Conservation (phyloP, 2,113 vertebrate genomes). For the Etheostoma cragini region DNA sequence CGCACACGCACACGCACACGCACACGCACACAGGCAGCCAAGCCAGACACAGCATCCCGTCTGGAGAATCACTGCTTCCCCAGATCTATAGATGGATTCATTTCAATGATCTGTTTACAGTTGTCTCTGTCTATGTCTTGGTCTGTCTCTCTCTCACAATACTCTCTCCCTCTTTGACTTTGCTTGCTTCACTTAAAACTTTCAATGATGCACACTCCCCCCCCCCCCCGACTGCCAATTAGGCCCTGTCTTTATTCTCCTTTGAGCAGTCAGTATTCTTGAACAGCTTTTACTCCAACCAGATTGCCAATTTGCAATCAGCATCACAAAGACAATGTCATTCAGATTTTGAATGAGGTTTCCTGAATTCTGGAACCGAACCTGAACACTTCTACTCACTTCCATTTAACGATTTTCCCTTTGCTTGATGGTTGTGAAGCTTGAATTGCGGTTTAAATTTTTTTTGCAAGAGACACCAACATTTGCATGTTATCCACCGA, state of each 20-base stretch:
- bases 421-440: too few relatives aligned
- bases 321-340: conserved; percentile 8
- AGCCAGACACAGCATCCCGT: conserved; percentile 37
- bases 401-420: too few relatives aligned
- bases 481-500: not conserved
- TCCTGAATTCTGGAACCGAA: too few relatives aligned
- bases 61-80: conserved; percentile 38
- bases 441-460: too few relatives aligned
- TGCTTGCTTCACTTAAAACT: conserved; percentile 41
- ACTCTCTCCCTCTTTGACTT: conserved; percentile 19
- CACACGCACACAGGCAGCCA: conserved; percentile 24
- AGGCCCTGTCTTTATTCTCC: conserved; percentile 13
- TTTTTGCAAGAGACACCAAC: not conserved
- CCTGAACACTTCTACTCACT: too few relatives aligned
- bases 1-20: not conserved
- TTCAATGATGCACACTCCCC: conserved; percentile 5
- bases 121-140: conserved; percentile 33
- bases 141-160: conserved; percentile 9
- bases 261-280: conserved; percentile 8
- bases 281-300: conserved; percentile 17
- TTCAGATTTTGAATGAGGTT: too few relatives aligned
- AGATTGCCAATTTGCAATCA: conserved; percentile 17
- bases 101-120: conserved; percentile 50
- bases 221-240: conserved; percentile 13
- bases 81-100: conserved; percentile 64